Base-by-base conservation (phyloP, 2,113 vertebrate species). In the Spizaetus ornatus region DNA sequence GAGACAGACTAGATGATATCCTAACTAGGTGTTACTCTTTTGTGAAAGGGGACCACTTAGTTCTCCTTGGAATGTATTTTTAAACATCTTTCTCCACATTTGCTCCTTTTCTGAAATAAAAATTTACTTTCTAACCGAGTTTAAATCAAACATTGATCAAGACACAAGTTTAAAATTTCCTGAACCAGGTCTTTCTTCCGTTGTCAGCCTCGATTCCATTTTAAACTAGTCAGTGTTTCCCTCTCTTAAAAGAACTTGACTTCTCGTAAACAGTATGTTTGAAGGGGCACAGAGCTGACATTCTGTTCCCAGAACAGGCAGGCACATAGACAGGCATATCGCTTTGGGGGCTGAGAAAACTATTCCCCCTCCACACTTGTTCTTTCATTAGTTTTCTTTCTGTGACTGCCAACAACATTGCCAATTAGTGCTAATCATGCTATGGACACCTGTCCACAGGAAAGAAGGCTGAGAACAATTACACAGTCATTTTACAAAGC, bases 391-490 rank as follows among this genome's bases (percentile, higher is more conserved):
- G 73, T 93, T 93, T 95, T 91, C 45, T 42, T 89, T 93, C 38
- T 88, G 40, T 88, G 83, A 86, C 86, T 91, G 95, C 92, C 92
- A 97, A 79, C 59, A 96, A 78, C 55, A 81, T 78, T 92, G 63
- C 81, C 74, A 95, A 82, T 97, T 97, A 96, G 83, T 92, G 74
- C 81, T 97, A 97, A 97, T 97, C 95, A 96, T 74, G 69, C 26
- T 63, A 85, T 91, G 90, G 96, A 95, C 97, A 97, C 93, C 96
- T 97, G 95, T 97, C 95, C 91, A 91, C 86, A 69, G 73, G 67
- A 96, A 95, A 94, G 42, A 82, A 76, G 67, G 59, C 27, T 95
- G 85, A 73, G 76, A 96, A 95, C 65, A 97, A 95, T 94, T 95
- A 95, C 66, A 67, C 53, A 52, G 72, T 92, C 63, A 70, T 95